Conservation (phyloP, 2,113 vertebrate species). For the human region DNA sequence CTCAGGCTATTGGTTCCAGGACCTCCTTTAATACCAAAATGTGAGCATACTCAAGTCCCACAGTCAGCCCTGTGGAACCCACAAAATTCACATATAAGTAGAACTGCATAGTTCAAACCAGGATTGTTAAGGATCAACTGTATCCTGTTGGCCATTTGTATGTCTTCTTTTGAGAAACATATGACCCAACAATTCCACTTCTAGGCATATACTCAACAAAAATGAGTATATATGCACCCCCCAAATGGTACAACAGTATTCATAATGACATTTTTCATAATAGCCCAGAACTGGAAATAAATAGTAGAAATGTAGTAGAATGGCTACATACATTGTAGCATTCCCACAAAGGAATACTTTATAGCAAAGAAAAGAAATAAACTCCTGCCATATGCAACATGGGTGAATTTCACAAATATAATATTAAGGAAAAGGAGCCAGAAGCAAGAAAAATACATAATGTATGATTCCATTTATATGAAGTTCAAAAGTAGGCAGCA, state of each 20-base stretch:
- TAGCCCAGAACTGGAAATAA: constrained; percentile 3
- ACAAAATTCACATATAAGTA: background rate
- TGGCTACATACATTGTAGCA: background rate
- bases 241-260: background rate
- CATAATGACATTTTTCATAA: constrained; percentile 3
- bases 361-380: background rate
- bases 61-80: background rate
- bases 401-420: background rate
- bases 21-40: background rate
- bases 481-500: background rate
- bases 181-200: background rate
- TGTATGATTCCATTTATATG: background rate
- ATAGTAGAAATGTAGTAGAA: background rate
- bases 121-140: background rate
- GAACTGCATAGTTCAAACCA: background rate
- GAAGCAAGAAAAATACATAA: background rate
- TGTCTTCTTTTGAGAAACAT: background rate
- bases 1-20: background rate
- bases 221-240: background rate
- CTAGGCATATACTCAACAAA: background rate
- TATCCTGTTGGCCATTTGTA: background rate
- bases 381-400: background rate
- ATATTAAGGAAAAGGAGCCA: background rate
- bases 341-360: constrained; percentile 5
- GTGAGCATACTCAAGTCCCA: background rate